Base-by-base conservation (phyloP, 1,140 invertebrate genomes). In the Euura saliciscinereae region DNA sequence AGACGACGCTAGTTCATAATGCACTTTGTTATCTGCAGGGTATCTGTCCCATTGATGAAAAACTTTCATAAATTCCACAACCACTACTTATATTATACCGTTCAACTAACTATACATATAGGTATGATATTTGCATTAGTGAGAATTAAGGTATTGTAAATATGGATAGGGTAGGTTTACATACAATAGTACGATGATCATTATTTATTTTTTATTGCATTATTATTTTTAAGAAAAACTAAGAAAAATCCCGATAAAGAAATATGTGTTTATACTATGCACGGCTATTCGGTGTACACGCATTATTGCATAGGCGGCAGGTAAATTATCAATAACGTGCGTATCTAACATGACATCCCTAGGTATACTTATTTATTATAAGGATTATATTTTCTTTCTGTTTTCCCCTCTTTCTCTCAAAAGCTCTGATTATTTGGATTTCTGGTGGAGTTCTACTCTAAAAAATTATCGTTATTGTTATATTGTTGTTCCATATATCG, bases 191-290 rank as follows among this genome's bases (percentile, higher is more conserved):
- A 51, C 7, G 7, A 51, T 51, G 46, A 51, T 51, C 46, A 76
- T 80, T 80, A 81, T 83, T 82, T 83, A 82, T 83, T 81, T 76
- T 78, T 74, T 77, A 76, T 79, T 78, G 80, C 78, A 73, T 73
- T 77, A 65, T 78, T 80, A 71, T 75, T 73, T 81, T 51, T 51
- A 51, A 51, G 46, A 8, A 51, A 51, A n/a, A 51, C 7, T 8
- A 51, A 7, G 46, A 8, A 51, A 51, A 51, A 8, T 51, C 28
- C 28, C 28, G 28, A 28, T 28, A n/a, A 8, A 51, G n/a, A 51
- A 7, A 51, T 51, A 51, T 51, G n/a, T 51, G 46, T 51, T 8
- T 51, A 51, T n/a, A 51, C 46, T 51, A 51, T 51, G n/a, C 11
- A n/a, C 11, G n/a, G 7, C 7, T n/a, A 51, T 51, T 51, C 7